Conservation (phyloP, 2,888 invertebrate genomes). For the Scotopteryx bipunctaria region DNA sequence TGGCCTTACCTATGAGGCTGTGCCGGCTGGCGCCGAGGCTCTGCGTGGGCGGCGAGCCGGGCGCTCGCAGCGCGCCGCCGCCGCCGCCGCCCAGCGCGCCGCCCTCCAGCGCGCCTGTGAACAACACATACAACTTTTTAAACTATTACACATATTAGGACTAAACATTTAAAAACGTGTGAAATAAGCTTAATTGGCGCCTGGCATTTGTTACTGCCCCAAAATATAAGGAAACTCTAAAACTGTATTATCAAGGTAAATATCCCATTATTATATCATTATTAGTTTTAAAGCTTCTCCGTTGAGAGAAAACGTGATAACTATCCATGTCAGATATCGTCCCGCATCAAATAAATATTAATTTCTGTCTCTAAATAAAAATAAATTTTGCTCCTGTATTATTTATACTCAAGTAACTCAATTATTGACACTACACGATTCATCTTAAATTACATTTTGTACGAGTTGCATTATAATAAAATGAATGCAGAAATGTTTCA, state of each 20-base stretch:
- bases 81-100: conserved; percentile 81
- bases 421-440: too few relatives aligned
- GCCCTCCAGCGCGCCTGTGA: conserved; percentile 81
- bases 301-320: conserved; percentile 30
- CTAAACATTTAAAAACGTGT: neutral
- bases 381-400: conserved; percentile 10
- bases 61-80: conserved; percentile 79
- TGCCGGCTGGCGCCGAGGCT: conserved; percentile 81
- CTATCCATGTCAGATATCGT: conserved; percentile 33
- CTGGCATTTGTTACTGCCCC: too few relatives aligned
- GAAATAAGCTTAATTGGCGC: too few relatives aligned
- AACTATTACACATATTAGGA: neutral
- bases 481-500: too few relatives aligned
- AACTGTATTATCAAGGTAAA: too few relatives aligned
- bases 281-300: conserved; percentile 12
- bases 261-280: too few relatives aligned
- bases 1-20: conserved; percentile 78
- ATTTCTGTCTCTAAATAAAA: conserved; percentile 29
- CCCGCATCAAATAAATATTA: conserved; percentile 36
- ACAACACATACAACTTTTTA: conserved; percentile 44
- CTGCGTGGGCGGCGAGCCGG: conserved; percentile 81
- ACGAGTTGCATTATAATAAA: too few relatives aligned
- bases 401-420: conserved; percentile 10
- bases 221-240: too few relatives aligned
- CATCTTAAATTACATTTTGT: too few relatives aligned